phyloP scores from a whole-genome alignment of 92 coral and sea anemone species.

The Siderastrea radians region DNA sequence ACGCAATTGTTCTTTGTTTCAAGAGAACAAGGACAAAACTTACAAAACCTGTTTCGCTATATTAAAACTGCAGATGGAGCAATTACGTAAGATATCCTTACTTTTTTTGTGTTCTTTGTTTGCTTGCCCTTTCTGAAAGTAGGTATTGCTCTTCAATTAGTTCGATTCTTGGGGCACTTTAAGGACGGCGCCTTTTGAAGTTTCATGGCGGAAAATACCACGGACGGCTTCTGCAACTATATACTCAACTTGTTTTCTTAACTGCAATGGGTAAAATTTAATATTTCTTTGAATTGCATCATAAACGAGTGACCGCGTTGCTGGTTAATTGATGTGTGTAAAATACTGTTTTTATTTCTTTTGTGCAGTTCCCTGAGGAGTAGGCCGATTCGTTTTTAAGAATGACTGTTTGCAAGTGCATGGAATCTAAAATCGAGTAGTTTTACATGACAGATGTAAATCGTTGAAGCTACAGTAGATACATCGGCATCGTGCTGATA shows the following conservation, averaged over 20 bases:
- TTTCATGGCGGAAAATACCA: background rate
- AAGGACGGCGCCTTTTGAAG: background rate
- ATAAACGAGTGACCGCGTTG: background rate
- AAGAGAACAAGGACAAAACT: background rate
- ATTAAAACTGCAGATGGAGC: background rate
- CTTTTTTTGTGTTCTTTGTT: background rate
- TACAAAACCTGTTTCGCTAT: background rate
- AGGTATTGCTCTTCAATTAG: too few relatives aligned
- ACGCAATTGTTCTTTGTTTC: background rate
- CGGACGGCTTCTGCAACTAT: background rate
- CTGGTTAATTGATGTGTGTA: too few relatives aligned
- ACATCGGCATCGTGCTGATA: background rate
- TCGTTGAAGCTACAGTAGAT: background rate
- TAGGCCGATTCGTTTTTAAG: too few relatives aligned
- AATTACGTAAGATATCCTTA: background rate
- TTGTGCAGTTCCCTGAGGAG: too few relatives aligned
- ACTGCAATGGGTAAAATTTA: background rate
- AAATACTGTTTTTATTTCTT: too few relatives aligned
- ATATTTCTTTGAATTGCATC: background rate
- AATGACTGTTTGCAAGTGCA: too few relatives aligned
- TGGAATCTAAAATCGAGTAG: background rate
- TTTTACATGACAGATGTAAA: too few relatives aligned
- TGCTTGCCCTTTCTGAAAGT: background rate
- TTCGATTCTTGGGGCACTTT: background rate
- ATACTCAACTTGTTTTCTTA: background rate